Conservation (phyloP, 1,140 invertebrate species). For the Eumaeus atala region DNA sequence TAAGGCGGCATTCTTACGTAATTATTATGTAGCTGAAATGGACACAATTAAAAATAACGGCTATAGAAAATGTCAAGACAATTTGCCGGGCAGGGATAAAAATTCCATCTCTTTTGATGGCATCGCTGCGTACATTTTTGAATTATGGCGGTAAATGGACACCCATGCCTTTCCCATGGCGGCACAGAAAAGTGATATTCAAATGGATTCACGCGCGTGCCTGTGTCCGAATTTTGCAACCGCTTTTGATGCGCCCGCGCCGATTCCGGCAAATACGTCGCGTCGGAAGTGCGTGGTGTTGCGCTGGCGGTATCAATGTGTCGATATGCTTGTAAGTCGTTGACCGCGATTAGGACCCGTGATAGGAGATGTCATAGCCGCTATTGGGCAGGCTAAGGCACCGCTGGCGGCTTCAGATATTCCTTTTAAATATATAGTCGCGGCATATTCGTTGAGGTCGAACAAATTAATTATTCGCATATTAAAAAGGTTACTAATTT, state of each 20-base stretch:
- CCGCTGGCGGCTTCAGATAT: slow-evolving; percentile 18
- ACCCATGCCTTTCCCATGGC: slow-evolving; percentile 52
- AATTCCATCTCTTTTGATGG: slow-evolving; percentile 4
- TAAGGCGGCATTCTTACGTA: slow-evolving; percentile 59
- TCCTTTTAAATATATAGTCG: no score
- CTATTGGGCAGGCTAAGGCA: slow-evolving; percentile 54
- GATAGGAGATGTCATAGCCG: slow-evolving; percentile 44
- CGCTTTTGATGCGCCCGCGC: slow-evolving; percentile 69
- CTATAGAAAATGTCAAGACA: slow-evolving; percentile 33
- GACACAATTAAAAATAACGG: slow-evolving; percentile 51
- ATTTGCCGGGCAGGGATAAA: slow-evolving; percentile 22
- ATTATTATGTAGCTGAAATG: slow-evolving; percentile 53
- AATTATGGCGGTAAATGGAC: slow-evolving; percentile 17
- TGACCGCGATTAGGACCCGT: slow-evolving; percentile 58
- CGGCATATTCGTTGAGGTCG: no score
- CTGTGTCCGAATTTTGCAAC: slow-evolving; percentile 66
- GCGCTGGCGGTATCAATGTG: slow-evolving; percentile 52
- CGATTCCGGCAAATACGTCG: slow-evolving; percentile 73
- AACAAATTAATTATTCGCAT: no score
- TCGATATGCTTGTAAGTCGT: slow-evolving; percentile 59
- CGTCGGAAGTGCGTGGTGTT: slow-evolving; percentile 69
- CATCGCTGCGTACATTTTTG: slow-evolving; percentile 19
- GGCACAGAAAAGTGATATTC: slow-evolving; percentile 66
- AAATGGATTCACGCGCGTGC: slow-evolving; percentile 70
- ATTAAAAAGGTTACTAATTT: no score